A percentile compares a stretch with the other conserved stretches of the same genome.
Evolutionary conservation across 1,140 invertebrate species (phyloP).

Genomic region (Drosophila tani): DNA sequence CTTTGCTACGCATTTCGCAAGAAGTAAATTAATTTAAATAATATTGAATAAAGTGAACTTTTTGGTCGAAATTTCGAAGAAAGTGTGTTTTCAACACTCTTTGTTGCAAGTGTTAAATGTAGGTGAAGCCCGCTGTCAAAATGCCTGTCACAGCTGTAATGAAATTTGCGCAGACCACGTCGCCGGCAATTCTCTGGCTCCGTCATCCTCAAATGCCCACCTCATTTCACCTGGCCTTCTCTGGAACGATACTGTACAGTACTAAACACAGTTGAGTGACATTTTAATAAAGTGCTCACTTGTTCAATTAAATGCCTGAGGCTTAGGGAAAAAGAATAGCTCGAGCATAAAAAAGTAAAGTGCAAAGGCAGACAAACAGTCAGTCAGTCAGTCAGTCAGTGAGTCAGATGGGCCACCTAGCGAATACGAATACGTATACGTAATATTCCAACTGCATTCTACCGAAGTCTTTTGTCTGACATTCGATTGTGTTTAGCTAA

Average conservation of each 20-base stretch:
- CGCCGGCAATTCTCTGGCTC: constrained; percentile 20
- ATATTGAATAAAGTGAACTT: neutral
- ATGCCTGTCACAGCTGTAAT: constrained; percentile 74
- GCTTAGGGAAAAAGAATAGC: constrained; percentile 20
- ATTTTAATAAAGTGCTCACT: constrained; percentile 83
- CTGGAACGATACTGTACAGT: constrained; percentile 3
- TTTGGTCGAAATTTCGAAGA: neutral
- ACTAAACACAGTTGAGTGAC: constrained; percentile 76
- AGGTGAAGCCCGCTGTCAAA: constrained; percentile 77
- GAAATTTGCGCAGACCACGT: constrained; percentile 75
- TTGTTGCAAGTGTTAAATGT: constrained; percentile 58
- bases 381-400: constrained; percentile 38
- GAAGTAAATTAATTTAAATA: too few species aligned
- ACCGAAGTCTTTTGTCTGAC: constrained; percentile 47
- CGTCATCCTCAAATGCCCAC: neutral
- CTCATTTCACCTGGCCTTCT: neutral
- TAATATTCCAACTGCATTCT: constrained; percentile 41
- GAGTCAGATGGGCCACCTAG: constrained; percentile 8
- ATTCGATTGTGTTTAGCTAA: constrained; percentile 54
- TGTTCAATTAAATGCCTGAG: constrained; percentile 76
- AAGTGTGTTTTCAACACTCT: neutral
- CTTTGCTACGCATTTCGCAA: too few species aligned
- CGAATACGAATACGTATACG: constrained; percentile 40
- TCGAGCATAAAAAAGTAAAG: constrained; percentile 46
- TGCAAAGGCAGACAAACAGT: constrained; percentile 58